Percentiles rank a stretch among this genome's conserved stretches.
Conservation (phyloP, 2,113 vertebrate genomes). For the Gadus macrocephalus region DNA sequence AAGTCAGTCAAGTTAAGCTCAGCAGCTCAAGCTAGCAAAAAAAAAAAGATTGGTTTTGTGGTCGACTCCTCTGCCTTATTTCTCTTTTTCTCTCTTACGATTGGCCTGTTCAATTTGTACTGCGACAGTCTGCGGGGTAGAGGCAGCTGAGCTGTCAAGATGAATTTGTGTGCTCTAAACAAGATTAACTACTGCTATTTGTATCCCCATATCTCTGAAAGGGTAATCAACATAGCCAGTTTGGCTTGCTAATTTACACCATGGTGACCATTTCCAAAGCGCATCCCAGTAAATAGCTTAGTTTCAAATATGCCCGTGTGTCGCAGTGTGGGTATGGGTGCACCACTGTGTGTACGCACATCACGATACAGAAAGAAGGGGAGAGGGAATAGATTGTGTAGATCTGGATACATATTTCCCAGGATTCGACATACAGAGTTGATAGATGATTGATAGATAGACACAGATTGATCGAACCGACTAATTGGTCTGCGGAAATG, state of each 20-base stretch:
- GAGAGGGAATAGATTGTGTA: neutral
- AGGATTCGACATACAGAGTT: too few relatives aligned
- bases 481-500: too few relatives aligned
- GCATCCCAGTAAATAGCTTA: slow-evolving; percentile 48
- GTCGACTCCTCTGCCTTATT: neutral
- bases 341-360: slow-evolving; percentile 8
- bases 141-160: slow-evolving; percentile 65
- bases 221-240: slow-evolving; percentile 60
- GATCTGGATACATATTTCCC: too few relatives aligned
- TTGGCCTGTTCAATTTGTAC: slow-evolving; percentile 58
- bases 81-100: slow-evolving; percentile 46
- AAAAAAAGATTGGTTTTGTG: slow-evolving; percentile 18
- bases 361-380: neutral
- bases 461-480: neutral
- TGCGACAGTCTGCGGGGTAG: slow-evolving; percentile 49
- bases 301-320: slow-evolving; percentile 27
- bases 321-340: slow-evolving; percentile 11
- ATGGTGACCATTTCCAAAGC: slow-evolving; percentile 59
- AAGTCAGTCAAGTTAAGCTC: slow-evolving; percentile 28
- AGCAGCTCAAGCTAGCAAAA: slow-evolving; percentile 32
- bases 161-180: slow-evolving; percentile 71
- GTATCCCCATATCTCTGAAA: slow-evolving; percentile 65
- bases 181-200: slow-evolving; percentile 75
- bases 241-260: slow-evolving; percentile 65
- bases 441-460: neutral